phyloP scores from a whole-genome alignment of 2,113 vertebrate genomes.

The Corvus hawaiiensis region DNA sequence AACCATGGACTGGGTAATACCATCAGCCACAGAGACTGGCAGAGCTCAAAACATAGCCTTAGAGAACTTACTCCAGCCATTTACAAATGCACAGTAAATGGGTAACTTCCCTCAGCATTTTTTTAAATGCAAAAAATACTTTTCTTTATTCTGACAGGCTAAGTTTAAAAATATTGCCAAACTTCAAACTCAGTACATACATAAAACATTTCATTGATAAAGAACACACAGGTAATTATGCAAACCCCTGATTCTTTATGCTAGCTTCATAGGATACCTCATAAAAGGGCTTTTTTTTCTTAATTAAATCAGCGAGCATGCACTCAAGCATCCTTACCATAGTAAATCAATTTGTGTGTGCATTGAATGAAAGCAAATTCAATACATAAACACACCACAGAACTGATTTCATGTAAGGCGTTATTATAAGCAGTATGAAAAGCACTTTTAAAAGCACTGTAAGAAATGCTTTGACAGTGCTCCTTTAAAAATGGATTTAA shows the following conservation, averaged over 20 bases:
- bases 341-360: constrained; percentile 12
- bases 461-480: neutral
- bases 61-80: neutral
- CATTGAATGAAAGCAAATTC: constrained; percentile 37
- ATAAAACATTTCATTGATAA: neutral
- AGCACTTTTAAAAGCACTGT: neutral
- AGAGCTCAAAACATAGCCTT: neutral
- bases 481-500: neutral
- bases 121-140: neutral
- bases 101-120: neutral
- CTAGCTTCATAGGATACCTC: constrained; percentile 11
- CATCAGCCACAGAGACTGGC: neutral
- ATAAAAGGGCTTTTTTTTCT: constrained; percentile 32
- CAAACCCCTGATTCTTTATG: neutral
- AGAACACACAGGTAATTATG: neutral
- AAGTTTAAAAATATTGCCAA: neutral
- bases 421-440: constrained; percentile 45
- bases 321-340: constrained; percentile 27
- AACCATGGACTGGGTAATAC: neutral
- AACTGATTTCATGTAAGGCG: neutral
- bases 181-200: neutral
- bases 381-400: constrained; percentile 16
- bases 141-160: neutral
- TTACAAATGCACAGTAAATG: neutral
- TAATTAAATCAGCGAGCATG: constrained; percentile 33